Percentiles rank a stretch among this genome's conserved stretches.
These are phyloP conservation scores for Gastrophryne carolinensis DNA, from an alignment of 2,797 vertebrate species.

Conservation along the genomic window DNA sequence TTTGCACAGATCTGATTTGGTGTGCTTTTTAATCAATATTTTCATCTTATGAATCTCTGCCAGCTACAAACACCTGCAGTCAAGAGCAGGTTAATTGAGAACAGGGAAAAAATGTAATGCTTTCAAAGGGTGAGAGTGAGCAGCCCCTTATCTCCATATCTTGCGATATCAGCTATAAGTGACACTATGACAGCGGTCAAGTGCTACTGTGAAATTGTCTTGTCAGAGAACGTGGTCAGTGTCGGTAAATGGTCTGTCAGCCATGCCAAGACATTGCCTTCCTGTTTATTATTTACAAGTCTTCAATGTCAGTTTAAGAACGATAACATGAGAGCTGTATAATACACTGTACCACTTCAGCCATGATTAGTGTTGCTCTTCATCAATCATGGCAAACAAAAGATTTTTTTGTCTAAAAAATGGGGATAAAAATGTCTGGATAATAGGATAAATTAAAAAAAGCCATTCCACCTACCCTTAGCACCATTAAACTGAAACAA, in stretches of 20 bases:
- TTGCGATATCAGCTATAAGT: slow-evolving; percentile 56
- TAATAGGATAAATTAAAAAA: no score
- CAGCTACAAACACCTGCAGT: no score
- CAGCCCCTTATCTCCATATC: slow-evolving; percentile 30
- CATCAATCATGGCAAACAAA: slow-evolving; percentile 63
- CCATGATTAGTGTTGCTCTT: slow-evolving; percentile 72
- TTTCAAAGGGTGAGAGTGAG: background rate
- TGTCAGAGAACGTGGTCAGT: slow-evolving; percentile 53
- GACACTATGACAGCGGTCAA: slow-evolving; percentile 55
- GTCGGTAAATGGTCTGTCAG: slow-evolving; percentile 62
- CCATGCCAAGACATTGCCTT: slow-evolving; percentile 65
- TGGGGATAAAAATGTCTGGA: no score
- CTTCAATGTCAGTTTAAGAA: slow-evolving; percentile 66
- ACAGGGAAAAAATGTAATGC: background rate
- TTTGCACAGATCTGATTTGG: no score
- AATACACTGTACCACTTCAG: slow-evolving; percentile 70
- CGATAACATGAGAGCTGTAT: slow-evolving; percentile 66
- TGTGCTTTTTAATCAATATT: no score
- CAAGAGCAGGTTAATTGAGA: slow-evolving; percentile 17
- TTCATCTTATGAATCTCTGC: no score
- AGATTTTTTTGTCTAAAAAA: slow-evolving; percentile 69
- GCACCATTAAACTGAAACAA: no score
- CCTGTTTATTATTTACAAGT: slow-evolving; percentile 67
- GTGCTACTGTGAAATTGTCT: slow-evolving; percentile 55
- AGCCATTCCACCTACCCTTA: no score